Percentiles rank a stretch among this genome's conserved stretches.
These are phyloP conservation scores for Ptilorrhoa leucosticta DNA, from an alignment of 2,113 vertebrate genomes.

Conservation along the genomic window DNA sequence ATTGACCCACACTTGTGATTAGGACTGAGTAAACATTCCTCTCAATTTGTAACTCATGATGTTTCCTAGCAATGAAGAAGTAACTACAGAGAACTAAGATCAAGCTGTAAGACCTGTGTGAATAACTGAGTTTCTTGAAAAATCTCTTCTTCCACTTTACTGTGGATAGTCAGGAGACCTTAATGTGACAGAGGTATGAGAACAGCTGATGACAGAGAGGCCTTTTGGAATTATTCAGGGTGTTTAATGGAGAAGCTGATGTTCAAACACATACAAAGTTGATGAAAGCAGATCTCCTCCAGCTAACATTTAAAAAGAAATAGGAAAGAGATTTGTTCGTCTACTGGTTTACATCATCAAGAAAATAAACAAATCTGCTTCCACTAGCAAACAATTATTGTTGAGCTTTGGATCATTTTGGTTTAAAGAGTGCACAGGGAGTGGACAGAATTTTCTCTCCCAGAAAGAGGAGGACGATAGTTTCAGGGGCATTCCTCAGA, in stretches of 20 bases:
- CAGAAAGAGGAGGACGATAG: neutral
- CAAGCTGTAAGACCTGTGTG: neutral
- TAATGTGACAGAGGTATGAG: neutral
- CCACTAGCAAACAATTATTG: neutral
- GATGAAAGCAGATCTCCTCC: neutral
- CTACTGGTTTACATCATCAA: neutral
- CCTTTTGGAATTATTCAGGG: neutral
- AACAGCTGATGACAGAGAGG: neutral
- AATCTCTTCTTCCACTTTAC: neutral
- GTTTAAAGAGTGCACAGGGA: neutral
- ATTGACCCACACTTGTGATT: constrained; percentile 41
- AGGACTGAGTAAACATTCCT: constrained; percentile 60
- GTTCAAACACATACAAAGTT: neutral
- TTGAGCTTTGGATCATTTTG: neutral
- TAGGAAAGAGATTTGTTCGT: neutral
- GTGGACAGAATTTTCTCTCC: neutral
- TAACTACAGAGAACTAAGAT: constrained; percentile 5
- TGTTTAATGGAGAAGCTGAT: neutral
- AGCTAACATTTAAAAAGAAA: neutral
- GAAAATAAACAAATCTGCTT: neutral
- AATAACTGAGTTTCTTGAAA: neutral
- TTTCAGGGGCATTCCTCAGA: neutral
- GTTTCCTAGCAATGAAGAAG: constrained; percentile 47
- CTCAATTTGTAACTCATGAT: constrained; percentile 43
- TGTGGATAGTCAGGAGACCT: neutral